phyloP scores from a whole-genome alignment of 2,888 invertebrate genomes.

The Platypus cylindrus region DNA sequence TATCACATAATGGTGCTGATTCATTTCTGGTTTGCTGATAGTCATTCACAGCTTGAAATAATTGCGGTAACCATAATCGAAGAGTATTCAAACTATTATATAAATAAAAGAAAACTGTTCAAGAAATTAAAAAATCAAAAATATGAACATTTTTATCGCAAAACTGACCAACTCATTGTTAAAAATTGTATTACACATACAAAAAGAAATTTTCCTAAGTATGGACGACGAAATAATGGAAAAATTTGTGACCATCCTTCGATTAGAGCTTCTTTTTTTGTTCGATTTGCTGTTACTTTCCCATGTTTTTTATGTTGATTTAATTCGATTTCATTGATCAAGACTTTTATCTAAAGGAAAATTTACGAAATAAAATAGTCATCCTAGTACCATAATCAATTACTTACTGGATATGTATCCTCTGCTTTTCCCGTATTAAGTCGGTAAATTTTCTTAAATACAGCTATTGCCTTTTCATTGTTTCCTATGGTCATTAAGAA shows the following conservation, averaged over 20 bases:
- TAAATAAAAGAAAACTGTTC: constrained; percentile 3
- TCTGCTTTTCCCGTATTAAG: constrained; percentile 50
- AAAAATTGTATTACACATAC: constrained; percentile 53
- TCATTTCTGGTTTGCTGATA: constrained; percentile 23
- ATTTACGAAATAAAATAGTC: no score
- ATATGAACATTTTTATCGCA: not conserved
- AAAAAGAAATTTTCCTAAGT: constrained; percentile 45
- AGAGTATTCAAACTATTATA: constrained; percentile 51
- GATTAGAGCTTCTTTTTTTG: constrained; percentile 37
- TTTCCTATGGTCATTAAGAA: constrained; percentile 58
- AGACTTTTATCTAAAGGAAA: constrained; percentile 31
- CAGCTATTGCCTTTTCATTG: constrained; percentile 49
- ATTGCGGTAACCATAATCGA: constrained; percentile 74
- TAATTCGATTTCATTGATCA: constrained; percentile 28
- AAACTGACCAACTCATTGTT: constrained; percentile 49
- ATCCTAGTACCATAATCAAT: no score
- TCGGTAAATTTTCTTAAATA: constrained; percentile 51
- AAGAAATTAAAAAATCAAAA: not conserved
- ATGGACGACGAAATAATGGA: constrained; percentile 51
- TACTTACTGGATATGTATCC: constrained; percentile 51
- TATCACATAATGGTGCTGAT: constrained; percentile 33
- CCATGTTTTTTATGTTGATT: constrained; percentile 24
- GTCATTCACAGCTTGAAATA: constrained; percentile 55
- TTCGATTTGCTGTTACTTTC: constrained; percentile 23
- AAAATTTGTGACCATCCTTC: constrained; percentile 50